phyloP scores from a whole-genome alignment of 2,888 invertebrate species.

The Eurytoma adleriae region DNA sequence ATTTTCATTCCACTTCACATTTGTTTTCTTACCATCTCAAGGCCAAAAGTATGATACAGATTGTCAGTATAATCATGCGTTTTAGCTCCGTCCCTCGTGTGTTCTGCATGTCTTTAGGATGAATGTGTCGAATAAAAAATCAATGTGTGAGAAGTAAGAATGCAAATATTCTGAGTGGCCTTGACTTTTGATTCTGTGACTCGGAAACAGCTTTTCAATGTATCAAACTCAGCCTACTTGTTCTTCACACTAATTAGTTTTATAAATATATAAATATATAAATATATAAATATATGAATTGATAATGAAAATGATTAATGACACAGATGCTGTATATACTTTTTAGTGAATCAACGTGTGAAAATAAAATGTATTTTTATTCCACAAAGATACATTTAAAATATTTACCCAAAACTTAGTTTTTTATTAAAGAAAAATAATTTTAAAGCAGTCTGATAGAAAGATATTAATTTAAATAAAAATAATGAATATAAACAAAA shows the following conservation, averaged over 20 bases:
- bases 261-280: slow-evolving; percentile 67
- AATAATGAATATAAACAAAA: background rate
- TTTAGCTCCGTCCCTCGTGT: slow-evolving; percentile 73
- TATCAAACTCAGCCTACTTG: slow-evolving; percentile 64
- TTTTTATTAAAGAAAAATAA: slow-evolving; percentile 4
- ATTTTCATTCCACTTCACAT: slow-evolving; percentile 46
- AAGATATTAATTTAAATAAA: background rate
- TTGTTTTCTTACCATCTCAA: slow-evolving; percentile 30
- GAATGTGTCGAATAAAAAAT: slow-evolving; percentile 55
- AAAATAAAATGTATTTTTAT: slow-evolving; percentile 77
- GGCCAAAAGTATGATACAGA: slow-evolving; percentile 60
- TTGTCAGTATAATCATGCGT: slow-evolving; percentile 65
- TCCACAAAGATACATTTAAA: slow-evolving; percentile 62
- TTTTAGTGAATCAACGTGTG: slow-evolving; percentile 75
- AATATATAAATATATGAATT: slow-evolving; percentile 60
- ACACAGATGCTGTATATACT: slow-evolving; percentile 74
- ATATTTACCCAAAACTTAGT: slow-evolving; percentile 20
- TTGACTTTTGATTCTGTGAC: slow-evolving; percentile 70
- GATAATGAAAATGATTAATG: slow-evolving; percentile 68
- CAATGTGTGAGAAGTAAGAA: slow-evolving; percentile 52
- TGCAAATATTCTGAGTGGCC: slow-evolving; percentile 70
- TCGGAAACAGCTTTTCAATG: slow-evolving; percentile 64
- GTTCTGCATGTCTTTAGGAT: slow-evolving; percentile 58
- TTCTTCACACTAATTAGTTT: slow-evolving; percentile 71
- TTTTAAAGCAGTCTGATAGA: background rate